Conservation (phyloP, 2,797 vertebrate genomes). For the Liasis olivaceus region DNA sequence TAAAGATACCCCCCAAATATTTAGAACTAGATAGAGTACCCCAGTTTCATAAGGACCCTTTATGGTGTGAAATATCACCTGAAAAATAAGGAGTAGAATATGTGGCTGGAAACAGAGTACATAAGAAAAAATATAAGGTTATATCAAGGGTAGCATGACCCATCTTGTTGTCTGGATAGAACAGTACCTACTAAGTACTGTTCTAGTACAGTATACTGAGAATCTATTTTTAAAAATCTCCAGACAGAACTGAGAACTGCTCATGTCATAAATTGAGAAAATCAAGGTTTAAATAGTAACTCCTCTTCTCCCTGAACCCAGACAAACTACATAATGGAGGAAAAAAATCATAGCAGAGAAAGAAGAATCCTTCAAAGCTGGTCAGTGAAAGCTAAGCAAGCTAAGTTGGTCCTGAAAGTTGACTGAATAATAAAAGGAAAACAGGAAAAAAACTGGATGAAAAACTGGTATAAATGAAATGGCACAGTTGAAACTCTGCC, state of each 20-base stretch:
- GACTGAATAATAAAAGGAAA: neutral
- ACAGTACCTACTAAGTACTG: neutral
- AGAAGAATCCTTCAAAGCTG: neutral
- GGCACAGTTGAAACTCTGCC: neutral
- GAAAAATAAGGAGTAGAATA: neutral
- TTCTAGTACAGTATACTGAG: too few species aligned
- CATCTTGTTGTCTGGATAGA: neutral
- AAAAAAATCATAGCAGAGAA: neutral
- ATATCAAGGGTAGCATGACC: neutral
- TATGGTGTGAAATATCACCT: neutral
- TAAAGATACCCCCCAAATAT: neutral
- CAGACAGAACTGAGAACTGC: neutral
- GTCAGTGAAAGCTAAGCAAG: neutral
- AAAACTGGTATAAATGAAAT: neutral
- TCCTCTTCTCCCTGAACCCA: neutral
- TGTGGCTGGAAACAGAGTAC: neutral
- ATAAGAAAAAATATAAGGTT: neutral
- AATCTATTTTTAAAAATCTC: too few species aligned
- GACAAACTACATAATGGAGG: neutral
- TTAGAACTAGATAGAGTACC: neutral
- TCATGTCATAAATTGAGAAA: neutral
- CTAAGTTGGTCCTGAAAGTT: neutral
- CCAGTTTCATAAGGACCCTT: neutral
- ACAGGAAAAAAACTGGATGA: neutral
- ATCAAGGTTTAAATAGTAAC: neutral